Percentiles rank a stretch among this genome's conserved stretches.
phyloP scores from a whole-genome alignment of 2,888 invertebrate species.

The Harpagoxenus sublaevis region DNA sequence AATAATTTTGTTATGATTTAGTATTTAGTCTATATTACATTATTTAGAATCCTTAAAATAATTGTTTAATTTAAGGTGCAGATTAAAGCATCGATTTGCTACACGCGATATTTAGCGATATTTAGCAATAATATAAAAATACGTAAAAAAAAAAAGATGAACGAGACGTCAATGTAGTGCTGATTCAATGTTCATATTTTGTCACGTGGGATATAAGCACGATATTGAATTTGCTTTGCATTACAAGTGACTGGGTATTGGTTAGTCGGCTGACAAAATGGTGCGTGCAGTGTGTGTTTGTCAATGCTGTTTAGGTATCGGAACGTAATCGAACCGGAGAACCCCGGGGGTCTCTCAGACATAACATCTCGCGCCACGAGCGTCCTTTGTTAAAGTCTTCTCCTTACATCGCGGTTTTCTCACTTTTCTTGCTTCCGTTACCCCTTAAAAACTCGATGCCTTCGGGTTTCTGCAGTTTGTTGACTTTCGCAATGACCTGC shows the following conservation, averaged over 20 bases:
- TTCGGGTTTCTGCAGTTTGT: conserved; percentile 16
- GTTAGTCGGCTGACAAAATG: conserved; percentile 48
- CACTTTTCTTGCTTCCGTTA: conserved; percentile 29
- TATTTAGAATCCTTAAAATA: not conserved
- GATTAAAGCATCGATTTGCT: not conserved
- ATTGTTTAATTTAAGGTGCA: not conserved
- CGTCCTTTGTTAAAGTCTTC: conserved; percentile 50
- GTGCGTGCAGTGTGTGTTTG: conserved; percentile 64
- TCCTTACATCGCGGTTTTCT: conserved; percentile 43
- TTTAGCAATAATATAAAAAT: not conserved
- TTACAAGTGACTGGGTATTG: conserved; percentile 54
- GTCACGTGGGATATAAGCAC: conserved; percentile 35
- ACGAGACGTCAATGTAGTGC: conserved; percentile 33
- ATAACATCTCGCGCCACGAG: conserved; percentile 77
- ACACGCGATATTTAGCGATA: not conserved
- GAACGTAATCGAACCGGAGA: conserved; percentile 80
- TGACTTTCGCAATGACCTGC: not conserved
- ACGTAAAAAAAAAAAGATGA: conserved; percentile 1
- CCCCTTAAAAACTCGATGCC: conserved; percentile 12
- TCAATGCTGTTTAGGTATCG: conserved; percentile 75
- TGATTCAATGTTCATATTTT: conserved; percentile 55
- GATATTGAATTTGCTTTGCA: conserved; percentile 52
- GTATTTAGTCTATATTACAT: not conserved
- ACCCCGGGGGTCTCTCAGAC: conserved; percentile 77
- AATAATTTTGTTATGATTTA: conserved; percentile 2